These are phyloP conservation scores for Cryptotermes secundus DNA, from an alignment of 1,140 invertebrate genomes.

Conservation along the genomic window DNA sequence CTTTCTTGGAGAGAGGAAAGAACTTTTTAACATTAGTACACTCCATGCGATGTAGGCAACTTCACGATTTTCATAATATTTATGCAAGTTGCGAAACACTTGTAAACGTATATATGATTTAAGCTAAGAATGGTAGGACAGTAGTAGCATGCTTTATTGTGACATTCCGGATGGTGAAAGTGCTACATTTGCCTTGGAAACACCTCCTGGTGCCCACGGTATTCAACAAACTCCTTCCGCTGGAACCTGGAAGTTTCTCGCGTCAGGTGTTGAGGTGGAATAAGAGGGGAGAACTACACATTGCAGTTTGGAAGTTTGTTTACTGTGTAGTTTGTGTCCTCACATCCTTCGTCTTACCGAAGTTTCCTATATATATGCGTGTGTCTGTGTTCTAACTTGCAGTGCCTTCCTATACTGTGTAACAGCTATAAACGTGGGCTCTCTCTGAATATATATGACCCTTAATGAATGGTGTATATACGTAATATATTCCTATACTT, in stretches of 20 bases:
- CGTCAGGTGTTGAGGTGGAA: slow-evolving; percentile 9
- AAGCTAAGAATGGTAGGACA: neutral
- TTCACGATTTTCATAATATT: neutral
- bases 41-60: neutral
- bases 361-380: neutral
- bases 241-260: neutral
- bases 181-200: neutral
- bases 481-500: neutral
- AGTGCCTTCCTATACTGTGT: neutral
- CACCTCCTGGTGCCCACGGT: neutral
- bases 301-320: neutral
- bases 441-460: slow-evolving; percentile 12
- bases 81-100: neutral
- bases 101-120: slow-evolving; percentile 12
- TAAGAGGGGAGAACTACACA: neutral
- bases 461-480: neutral
- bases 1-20: neutral
- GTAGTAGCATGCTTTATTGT: neutral
- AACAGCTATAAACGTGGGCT: neutral
- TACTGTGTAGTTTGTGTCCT: neutral
- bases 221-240: neutral
- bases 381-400: neutral
- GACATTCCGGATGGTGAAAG: neutral
- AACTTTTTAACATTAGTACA: neutral
- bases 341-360: slow-evolving; percentile 3